Conservation (phyloP, 2,888 invertebrate species). For the Drosophila buzzatii region DNA sequence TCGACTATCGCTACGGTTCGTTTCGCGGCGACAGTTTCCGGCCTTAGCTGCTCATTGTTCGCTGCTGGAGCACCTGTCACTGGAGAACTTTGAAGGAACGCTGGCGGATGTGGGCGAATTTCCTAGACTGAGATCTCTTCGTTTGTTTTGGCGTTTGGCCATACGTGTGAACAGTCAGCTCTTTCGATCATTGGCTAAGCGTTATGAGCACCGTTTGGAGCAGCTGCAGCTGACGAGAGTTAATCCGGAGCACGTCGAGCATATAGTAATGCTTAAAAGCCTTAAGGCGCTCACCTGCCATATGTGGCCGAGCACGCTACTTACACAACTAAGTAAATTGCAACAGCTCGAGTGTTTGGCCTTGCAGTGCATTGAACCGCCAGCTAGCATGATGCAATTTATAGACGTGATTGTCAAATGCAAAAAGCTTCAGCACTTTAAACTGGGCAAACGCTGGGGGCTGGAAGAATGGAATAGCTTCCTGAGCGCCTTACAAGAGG, state of each 20-base stretch:
- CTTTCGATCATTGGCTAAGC: conserved; percentile 31
- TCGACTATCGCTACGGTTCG: conserved; percentile 50
- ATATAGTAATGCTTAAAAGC: conserved; percentile 34
- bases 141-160: conserved; percentile 41
- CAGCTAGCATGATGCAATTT: conserved; percentile 22
- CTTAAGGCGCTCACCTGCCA: conserved; percentile 50
- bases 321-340: conserved; percentile 33
- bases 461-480: conserved; percentile 31
- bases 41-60: conserved; percentile 39
- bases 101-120: conserved; percentile 54
- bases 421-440: conserved; percentile 45
- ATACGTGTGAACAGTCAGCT: conserved; percentile 35
- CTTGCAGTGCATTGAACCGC: conserved; percentile 34
- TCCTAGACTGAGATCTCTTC: conserved; percentile 40
- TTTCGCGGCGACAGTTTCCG: conserved; percentile 22
- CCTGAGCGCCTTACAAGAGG: conserved; percentile 9
- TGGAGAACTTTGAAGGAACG: conserved; percentile 59
- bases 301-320: conserved; percentile 38
- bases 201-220: conserved; percentile 44
- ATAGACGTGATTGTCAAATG: conserved; percentile 41
- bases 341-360: conserved; percentile 49
- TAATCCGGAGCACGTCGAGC: conserved; percentile 27
- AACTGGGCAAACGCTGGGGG: conserved; percentile 47
- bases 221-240: conserved; percentile 48
- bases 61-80: conserved; percentile 48